A percentile compares a stretch with the other conserved stretches of the same genome.
Conservation (phyloP, 2,797 vertebrate genomes). For the Enteromius thamalakanensis region DNA sequence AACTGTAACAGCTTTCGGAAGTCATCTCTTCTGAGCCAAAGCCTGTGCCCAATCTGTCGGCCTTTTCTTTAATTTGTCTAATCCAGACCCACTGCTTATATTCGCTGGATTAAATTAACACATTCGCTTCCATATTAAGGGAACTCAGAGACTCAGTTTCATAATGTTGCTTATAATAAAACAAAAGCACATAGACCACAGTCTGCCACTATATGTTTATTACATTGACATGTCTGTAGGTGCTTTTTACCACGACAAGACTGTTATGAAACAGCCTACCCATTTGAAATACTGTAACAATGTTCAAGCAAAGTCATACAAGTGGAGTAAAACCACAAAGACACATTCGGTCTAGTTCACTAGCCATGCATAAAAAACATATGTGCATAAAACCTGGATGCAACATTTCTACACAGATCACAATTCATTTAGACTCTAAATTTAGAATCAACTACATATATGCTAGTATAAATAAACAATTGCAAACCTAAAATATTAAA, state of each 20-base stretch:
- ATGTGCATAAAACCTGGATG: background rate
- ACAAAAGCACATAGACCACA: background rate
- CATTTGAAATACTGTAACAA: background rate
- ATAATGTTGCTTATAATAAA: constrained; percentile 56
- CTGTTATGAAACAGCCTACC: background rate
- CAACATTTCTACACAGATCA: background rate
- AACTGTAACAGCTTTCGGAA: constrained; percentile 6
- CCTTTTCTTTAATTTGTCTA: constrained; percentile 70
- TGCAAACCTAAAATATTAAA: background rate
- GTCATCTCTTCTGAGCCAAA: constrained; percentile 60
- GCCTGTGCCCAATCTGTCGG: constrained; percentile 59
- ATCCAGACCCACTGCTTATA: constrained; percentile 66
- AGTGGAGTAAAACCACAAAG: no score
- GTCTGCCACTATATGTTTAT: background rate
- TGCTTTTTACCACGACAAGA: background rate
- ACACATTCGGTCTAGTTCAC: background rate
- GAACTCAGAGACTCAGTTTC: constrained; percentile 62
- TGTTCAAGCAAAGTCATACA: background rate
- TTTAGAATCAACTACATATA: background rate
- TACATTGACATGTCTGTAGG: background rate
- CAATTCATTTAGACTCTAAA: background rate
- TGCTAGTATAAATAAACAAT: background rate
- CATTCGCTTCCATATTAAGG: constrained; percentile 67
- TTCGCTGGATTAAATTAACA: constrained; percentile 60
- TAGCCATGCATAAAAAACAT: background rate